These are phyloP conservation scores for Amiota communis DNA, from an alignment of 2,888 invertebrate species.

Conservation along the genomic window DNA sequence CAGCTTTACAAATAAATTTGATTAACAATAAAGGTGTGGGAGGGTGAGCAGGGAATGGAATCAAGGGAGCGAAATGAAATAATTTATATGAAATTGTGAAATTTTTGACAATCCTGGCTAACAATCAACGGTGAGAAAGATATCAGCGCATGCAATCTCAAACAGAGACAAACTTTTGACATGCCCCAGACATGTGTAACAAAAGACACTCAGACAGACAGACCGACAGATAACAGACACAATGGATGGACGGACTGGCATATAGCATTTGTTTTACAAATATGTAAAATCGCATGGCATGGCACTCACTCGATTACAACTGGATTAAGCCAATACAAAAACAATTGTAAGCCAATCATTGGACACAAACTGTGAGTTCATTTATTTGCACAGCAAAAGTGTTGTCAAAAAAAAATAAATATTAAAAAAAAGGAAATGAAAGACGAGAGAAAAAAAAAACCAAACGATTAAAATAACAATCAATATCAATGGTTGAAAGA, in stretches of 20 bases:
- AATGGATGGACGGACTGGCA: not conserved
- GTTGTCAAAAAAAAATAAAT: not conserved
- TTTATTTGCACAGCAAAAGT: constrained; percentile 10
- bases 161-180: constrained; percentile 15
- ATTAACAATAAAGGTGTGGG: too few relatives aligned
- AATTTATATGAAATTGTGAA: too few relatives aligned
- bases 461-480: constrained; percentile 24
- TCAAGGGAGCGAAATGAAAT: too few relatives aligned
- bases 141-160: constrained; percentile 14
- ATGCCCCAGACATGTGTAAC: constrained; percentile 7
- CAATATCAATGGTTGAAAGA: not conserved
- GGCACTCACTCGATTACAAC: constrained; percentile 21
- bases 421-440: not conserved
- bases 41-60: too few relatives aligned
- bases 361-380: constrained; percentile 15
- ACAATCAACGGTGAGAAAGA: not conserved
- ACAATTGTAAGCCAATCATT: constrained; percentile 22
- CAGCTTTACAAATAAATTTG: too few relatives aligned
- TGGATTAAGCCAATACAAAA: constrained; percentile 15
- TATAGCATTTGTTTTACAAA: not conserved
- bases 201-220: not conserved
- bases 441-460: not conserved
- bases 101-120: too few relatives aligned
- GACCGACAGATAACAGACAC: constrained; percentile 8
- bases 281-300: not conserved